Base-by-base conservation (phyloP, 2,113 vertebrate species). In the Pyxicephalus adspersus region DNA sequence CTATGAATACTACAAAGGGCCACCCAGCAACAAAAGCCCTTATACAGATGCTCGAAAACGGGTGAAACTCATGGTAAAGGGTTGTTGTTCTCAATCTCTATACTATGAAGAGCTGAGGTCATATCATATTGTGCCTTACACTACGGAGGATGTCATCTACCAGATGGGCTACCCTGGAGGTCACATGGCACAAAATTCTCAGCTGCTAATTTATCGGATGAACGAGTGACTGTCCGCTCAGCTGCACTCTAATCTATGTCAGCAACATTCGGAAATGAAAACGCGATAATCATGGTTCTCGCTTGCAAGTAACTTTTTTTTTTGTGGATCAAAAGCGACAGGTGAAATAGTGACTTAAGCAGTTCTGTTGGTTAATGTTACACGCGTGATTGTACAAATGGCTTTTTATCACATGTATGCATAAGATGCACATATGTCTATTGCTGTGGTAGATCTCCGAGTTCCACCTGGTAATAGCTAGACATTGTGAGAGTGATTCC, bases 41-140 rank as follows among this genome's bases (percentile, higher is more conserved):
- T 93, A 91, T 86, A 89, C 91, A 86, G 95, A 92, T 25, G 73
- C 93, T 86, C 92, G 95, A 92, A 98, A 97, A 93, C 92, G 94
- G 91, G 90, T 98, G 90, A 98, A 96, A 90, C 89, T 97, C 72
- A 92, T 97, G 93, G 95, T 97, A 72, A 94, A 95, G 70, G 95
- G 95, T 89, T 95, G 95, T 90, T 94, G 92, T 90, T 93, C 96
- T 77, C 92, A 93, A 22, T 88, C 93, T 22, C 94, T 96, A 57
- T 92, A 94, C 88, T 94, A 96, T 75, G 93, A 96, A 86, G 93
- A 95, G 88, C 90, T 98, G 88, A 95, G 93, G 84, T 93, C 90
- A 1, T 98, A 95, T 92, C 93, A 92, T 85, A 93, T 97, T 84
- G 93, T 97, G 92, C 95, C 95, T 87, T 97, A 94, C 81, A 89